Percentiles rank a stretch among this genome's conserved stretches.
Evolutionary conservation across 2,888 invertebrate genomes (phyloP).

Genomic region (Chrysolina haemoptera): DNA sequence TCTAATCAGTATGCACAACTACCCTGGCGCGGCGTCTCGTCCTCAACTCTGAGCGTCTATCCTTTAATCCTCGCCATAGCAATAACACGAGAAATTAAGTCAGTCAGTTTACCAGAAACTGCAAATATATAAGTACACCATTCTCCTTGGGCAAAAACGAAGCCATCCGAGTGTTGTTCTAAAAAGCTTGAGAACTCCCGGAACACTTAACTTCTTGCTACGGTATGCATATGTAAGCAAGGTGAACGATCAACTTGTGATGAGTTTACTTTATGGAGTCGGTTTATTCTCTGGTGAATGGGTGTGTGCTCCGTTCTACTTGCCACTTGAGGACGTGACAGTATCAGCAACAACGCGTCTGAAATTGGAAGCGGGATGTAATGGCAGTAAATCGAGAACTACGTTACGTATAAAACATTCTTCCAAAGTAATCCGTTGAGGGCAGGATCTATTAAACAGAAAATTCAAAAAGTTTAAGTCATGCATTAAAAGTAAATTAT

Average conservation of each 20-base stretch:
- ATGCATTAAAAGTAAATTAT: too few relatives aligned
- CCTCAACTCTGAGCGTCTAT: not conserved
- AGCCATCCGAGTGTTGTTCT: slow-evolving; percentile 25
- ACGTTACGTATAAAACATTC: too few relatives aligned
- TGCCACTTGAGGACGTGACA: slow-evolving; percentile 14
- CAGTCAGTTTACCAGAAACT: slow-evolving; percentile 24
- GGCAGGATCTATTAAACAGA: too few relatives aligned
- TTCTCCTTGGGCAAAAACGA: slow-evolving; percentile 23
- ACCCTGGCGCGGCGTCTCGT: slow-evolving; percentile 30
- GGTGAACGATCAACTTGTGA: slow-evolving; percentile 55
- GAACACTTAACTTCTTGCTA: slow-evolving; percentile 28
- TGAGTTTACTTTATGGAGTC: slow-evolving; percentile 54
- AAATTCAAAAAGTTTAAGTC: too few relatives aligned
- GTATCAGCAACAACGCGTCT: slow-evolving; percentile 6
- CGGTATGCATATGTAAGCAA: slow-evolving; percentile 57
- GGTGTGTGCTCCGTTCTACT: slow-evolving; percentile 15
- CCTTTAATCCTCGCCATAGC: slow-evolving; percentile 27
- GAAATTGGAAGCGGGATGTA: not conserved
- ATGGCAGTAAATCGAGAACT: not conserved
- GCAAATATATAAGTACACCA: slow-evolving; percentile 23
- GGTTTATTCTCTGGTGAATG: slow-evolving; percentile 21
- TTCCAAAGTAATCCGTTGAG: too few relatives aligned
- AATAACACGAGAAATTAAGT: slow-evolving; percentile 33
- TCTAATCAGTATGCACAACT: slow-evolving; percentile 43
- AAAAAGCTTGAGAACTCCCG: slow-evolving; percentile 22